Evolutionary conservation across 2,797 vertebrate species (phyloP), one percentile per base, ranked within the genome.

Genomic region (Labroides dimidiatus): DNA sequence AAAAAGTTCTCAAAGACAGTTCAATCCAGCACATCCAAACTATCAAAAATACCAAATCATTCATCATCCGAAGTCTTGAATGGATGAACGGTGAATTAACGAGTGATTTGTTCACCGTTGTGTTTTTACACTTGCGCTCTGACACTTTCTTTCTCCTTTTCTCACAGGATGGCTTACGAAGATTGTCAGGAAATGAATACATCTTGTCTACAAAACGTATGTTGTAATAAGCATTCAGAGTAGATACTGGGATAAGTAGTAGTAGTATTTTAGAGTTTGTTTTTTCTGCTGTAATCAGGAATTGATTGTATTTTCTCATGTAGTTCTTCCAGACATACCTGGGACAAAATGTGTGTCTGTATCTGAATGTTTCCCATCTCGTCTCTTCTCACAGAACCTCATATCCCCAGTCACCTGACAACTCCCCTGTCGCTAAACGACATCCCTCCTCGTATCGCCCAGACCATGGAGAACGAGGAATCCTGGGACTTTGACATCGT

Each of bases 401-500:
- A 97, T 66, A 90, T 93, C 0, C 80, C 95, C 51, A 91, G 93
- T 82, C 93, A 92, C 72, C 62, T 96, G 79, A 90, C 93, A 75
- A 92, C 92, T 33, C 95, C 96, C 16, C 87, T 95, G 67, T 95
- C 96, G 6, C 92, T 98, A 55, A 95, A 94, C 1, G 96, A 98
- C 79, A 93, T 98, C 77, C 97, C 97, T 1, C 94, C 96, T 9
- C 94, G 90, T 69, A 95, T 99, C 47, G 95, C 96, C 48, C 89
- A 94, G 89, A 96, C 95, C 30, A 96, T 99, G 95, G 96, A 98
- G 80, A 95, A 95, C 5, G 97, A 97, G 73, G 95, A 98, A 44
- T 92, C 91, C 11, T 99, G 98, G 98, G 97, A 98, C 85, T 99
- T 99, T 67, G 93, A 98, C 86, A 95, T 99, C 83, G 95, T 99